Evolutionary conservation across 1,140 invertebrate species (phyloP).

Genomic region (Drosophila jambulina): DNA sequence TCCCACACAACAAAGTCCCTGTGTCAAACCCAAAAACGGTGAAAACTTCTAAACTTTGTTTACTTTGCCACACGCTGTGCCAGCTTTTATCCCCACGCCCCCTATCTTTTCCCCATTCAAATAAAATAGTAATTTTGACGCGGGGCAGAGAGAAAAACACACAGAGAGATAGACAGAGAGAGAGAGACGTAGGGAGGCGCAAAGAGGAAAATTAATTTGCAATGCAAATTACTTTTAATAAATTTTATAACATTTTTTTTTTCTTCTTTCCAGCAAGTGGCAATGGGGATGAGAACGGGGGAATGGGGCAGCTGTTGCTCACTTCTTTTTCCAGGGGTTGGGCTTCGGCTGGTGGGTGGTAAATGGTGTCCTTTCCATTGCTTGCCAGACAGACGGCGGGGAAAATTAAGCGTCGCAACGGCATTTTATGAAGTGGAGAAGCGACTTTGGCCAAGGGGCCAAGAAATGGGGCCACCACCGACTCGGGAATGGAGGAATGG

Average conservation of each 20-base stretch:
- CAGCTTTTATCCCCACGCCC: not conserved
- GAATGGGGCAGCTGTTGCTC: slow-evolving; percentile 51
- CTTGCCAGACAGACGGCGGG: slow-evolving; percentile 42
- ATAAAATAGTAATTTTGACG: slow-evolving; percentile 52
- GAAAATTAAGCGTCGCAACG: slow-evolving; percentile 52
- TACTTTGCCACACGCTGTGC: slow-evolving; percentile 44
- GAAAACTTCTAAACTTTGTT: slow-evolving; percentile 50
- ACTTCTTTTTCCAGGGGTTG: slow-evolving; percentile 25
- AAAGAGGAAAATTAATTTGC: slow-evolving; percentile 72
- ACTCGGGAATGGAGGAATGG: slow-evolving; percentile 30
- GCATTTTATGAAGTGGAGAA: slow-evolving; percentile 57
- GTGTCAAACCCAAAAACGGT: slow-evolving; percentile 34
- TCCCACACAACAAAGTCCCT: slow-evolving; percentile 1
- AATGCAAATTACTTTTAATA: slow-evolving; percentile 77
- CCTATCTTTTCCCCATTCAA: slow-evolving; percentile 33
- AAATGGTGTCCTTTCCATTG: slow-evolving; percentile 35
- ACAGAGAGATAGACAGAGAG: not conserved
- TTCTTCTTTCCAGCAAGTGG: slow-evolving; percentile 23
- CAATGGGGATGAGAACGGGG: slow-evolving; percentile 13
- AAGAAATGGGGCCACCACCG: not conserved
- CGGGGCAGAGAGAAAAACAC: not conserved
- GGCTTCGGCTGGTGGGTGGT: slow-evolving; percentile 17
- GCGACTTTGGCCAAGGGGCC: slow-evolving; percentile 29
- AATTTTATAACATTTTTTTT: slow-evolving; percentile 52
- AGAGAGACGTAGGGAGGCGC: not conserved